These are phyloP conservation scores for Hydractinia symbiolongicarpus DNA, from an alignment of 30 jellyfish, hydroid and myxozoan species.

Conservation along the genomic window DNA sequence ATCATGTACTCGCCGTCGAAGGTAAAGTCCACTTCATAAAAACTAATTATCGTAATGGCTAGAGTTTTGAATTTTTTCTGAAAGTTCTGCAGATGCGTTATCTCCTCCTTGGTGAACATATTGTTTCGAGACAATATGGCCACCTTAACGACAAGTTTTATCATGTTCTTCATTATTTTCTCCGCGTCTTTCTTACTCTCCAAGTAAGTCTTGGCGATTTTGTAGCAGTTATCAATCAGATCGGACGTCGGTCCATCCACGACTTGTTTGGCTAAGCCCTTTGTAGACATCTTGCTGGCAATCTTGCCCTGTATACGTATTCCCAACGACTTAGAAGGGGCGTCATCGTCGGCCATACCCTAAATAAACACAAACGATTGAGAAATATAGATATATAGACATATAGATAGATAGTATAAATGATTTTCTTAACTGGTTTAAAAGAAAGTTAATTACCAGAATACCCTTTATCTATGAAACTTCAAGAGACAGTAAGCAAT, in stretches of 20 bases:
- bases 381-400: too few species aligned
- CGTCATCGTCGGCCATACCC: constrained; percentile 35
- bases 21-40: constrained; percentile 80
- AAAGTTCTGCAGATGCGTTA: constrained; percentile 43
- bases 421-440: not conserved
- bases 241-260: constrained; percentile 92
- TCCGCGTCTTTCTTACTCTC: constrained; percentile 81
- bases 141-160: constrained; percentile 70
- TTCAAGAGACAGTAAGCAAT: too few species aligned
- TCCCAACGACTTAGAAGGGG: constrained; percentile 60
- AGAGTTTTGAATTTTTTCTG: constrained; percentile 66
- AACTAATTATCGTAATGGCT: constrained; percentile 70
- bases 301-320: constrained; percentile 77
- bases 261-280: constrained; percentile 75
- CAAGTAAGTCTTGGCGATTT: constrained; percentile 59
- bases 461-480: too few species aligned
- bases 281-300: constrained; percentile 91
- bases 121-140: constrained; percentile 66
- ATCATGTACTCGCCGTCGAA: constrained; percentile 55
- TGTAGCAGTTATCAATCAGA: constrained; percentile 60
- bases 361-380: not conserved
- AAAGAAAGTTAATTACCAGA: too few species aligned
- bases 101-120: constrained; percentile 59
- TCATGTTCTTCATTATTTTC: constrained; percentile 70
- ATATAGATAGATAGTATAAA: not conserved